Evolutionary conservation across 2,888 invertebrate genomes (phyloP).

Genomic region (Drosophila leonis): DNA sequence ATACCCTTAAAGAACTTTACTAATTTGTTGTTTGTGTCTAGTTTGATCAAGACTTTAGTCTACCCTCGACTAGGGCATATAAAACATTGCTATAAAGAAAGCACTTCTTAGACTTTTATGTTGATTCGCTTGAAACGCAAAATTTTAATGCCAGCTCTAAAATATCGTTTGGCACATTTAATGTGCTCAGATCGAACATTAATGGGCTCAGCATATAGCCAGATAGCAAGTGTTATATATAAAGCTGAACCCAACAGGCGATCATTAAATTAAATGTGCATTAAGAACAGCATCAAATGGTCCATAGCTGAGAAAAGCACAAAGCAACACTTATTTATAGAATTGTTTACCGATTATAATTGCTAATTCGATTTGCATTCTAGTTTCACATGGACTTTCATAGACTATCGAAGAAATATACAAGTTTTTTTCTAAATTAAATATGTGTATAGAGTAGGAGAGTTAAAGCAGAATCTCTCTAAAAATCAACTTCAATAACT

Average conservation of each 20-base stretch:
- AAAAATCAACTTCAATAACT: background rate
- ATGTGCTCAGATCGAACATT: slow-evolving; percentile 27
- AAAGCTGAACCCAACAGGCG: background rate
- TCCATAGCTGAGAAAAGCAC: background rate
- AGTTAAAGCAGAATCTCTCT: background rate
- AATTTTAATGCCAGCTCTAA: slow-evolving; percentile 57
- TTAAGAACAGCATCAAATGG: slow-evolving; percentile 8
- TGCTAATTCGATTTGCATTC: slow-evolving; percentile 5
- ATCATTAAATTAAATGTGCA: slow-evolving; percentile 14
- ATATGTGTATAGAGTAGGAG: background rate
- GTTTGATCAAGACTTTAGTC: background rate
- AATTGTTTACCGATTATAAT: background rate
- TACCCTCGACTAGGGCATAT: slow-evolving; percentile 9
- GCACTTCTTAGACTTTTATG: slow-evolving; percentile 51
- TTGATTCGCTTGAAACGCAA: slow-evolving; percentile 41
- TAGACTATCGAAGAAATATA: background rate
- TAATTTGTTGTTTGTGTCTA: background rate
- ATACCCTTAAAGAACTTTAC: slow-evolving; percentile 23
- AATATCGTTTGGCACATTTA: slow-evolving; percentile 59
- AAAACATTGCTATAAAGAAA: slow-evolving; percentile 42
- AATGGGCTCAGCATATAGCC: slow-evolving; percentile 16
- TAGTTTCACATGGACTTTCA: background rate
- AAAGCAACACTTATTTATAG: slow-evolving; percentile 1
- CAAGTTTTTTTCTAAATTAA: background rate
- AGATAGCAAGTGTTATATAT: slow-evolving; percentile 35